Percentiles rank a stretch among this genome's conserved stretches.
These are phyloP conservation scores for Epirrita christyi DNA, from an alignment of 2,888 invertebrate genomes.

Conservation along the genomic window DNA sequence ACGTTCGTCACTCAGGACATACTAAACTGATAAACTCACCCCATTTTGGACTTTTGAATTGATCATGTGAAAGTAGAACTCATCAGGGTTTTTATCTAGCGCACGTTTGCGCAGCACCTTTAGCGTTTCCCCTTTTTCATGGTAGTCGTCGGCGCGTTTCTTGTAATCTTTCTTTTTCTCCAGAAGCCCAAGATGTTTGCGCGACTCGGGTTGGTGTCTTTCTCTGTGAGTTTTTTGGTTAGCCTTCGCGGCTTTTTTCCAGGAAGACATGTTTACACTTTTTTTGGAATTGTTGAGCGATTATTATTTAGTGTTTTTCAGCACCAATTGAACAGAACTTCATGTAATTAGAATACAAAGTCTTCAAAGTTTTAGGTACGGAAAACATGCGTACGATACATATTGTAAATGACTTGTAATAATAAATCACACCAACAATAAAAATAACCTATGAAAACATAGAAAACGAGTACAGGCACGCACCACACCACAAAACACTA, in stretches of 20 bases:
- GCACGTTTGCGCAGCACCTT: conserved; percentile 93
- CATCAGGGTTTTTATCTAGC: conserved; percentile 97
- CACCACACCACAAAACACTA: too few relatives aligned
- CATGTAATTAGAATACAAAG: background rate
- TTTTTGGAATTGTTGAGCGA: background rate
- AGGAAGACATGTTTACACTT: conserved; percentile 89
- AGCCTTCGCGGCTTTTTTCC: conserved; percentile 94
- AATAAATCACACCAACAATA: too few relatives aligned
- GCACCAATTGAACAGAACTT: background rate
- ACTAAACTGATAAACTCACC: conserved; percentile 59
- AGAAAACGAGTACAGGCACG: too few relatives aligned
- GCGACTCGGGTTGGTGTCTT: conserved; percentile 91
- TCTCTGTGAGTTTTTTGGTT: conserved; percentile 94
- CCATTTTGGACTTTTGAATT: conserved; percentile 90
- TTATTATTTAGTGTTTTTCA: background rate
- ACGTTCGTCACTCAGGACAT: background rate
- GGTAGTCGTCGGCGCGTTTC: conserved; percentile 90
- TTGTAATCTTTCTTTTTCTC: conserved; percentile 96
- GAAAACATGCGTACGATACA: too few relatives aligned
- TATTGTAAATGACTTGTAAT: too few relatives aligned
- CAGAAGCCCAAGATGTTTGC: conserved; percentile 91
- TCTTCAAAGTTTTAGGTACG: too few relatives aligned
- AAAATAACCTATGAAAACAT: too few relatives aligned
- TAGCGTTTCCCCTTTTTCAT: conserved; percentile 92
- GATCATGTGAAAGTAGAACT: conserved; percentile 99